Base-by-base conservation (phyloP, 1,140 invertebrate genomes). In the Bicyclus anynana region DNA sequence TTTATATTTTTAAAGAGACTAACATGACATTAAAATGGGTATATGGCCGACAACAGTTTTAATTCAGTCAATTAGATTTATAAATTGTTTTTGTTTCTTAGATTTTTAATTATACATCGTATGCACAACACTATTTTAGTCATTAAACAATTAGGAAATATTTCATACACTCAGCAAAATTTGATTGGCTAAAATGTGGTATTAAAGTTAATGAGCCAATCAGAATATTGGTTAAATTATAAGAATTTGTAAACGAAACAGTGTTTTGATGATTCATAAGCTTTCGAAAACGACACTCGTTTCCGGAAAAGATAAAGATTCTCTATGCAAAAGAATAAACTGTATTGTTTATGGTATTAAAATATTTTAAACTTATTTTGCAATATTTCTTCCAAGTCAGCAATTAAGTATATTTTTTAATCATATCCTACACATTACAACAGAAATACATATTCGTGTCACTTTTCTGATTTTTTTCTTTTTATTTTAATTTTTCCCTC, bases 211-310 rank as follows among this genome's bases (percentile, higher is more conserved):
- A 52, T 50, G 7, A 57, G 16, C 74, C 75, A 84, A 80, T 80
- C 18, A 51, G 4, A 72, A 38, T 21, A 26, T 20, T 54, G 54
- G 20, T 49, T 46, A 47, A 33, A 49, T 23, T 37, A 48, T 7
- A 46, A 16, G 20, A 67, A 64, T 62, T 62, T 71, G 72, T 75
- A 79, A 80, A 67, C 52, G 74, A 80, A 77, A 80, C 48, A 69
- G 56, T 64, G 77, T 74, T 71, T 48, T 68, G 74, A 83, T 85
- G 79, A 85, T 81, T 87, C 77, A 85, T 82, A 81, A 80, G 76
- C 76, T 75, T 77, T 80, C 68, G n/a, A 75, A 76, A 74, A 33
- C 77, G 84, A 87, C 82, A 87, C 84, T 79, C 78, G 74, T 84
- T 86, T 87, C 84, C 84, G 82, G 84, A 75, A 77, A 79, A 81